These are phyloP conservation scores for Drosophila saltans DNA, from an alignment of 1,140 invertebrate species.

Conservation along the genomic window DNA sequence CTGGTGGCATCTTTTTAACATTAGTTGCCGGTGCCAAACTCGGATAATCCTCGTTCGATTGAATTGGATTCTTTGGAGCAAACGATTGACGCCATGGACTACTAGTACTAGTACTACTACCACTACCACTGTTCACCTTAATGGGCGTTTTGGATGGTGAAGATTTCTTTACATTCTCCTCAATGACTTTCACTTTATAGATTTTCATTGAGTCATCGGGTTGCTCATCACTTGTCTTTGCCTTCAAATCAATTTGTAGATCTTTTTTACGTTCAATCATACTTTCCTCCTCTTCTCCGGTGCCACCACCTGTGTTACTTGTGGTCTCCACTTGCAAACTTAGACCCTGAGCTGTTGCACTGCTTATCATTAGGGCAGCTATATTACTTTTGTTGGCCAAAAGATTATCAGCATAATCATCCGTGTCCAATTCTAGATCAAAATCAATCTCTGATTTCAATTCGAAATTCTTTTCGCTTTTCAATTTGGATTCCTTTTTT, in stretches of 20 bases:
- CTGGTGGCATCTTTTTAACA: background rate
- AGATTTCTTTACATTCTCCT: background rate
- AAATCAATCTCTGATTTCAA: background rate
- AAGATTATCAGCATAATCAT: slow-evolving; percentile 58
- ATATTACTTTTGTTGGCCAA: slow-evolving; percentile 52
- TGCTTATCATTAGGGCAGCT: slow-evolving; percentile 63
- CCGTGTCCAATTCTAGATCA: slow-evolving; percentile 35
- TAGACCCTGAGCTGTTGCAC: slow-evolving; percentile 63
- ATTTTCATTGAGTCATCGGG: background rate
- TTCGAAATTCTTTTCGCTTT: background rate
- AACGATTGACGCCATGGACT: slow-evolving; percentile 2
- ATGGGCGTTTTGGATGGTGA: background rate
- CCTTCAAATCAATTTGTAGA: background rate
- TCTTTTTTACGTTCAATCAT: background rate
- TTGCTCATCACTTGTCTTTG: background rate
- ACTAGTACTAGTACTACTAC: background rate
- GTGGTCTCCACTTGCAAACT: slow-evolving; percentile 52
- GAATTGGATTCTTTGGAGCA: background rate
- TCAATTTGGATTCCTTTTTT: background rate
- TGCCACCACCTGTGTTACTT: background rate
- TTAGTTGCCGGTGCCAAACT: background rate
- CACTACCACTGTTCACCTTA: background rate
- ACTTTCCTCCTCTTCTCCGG: background rate
- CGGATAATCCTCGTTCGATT: background rate
- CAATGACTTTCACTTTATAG: slow-evolving; percentile 5